Conservation (phyloP, 2,888 invertebrate species). For the Aelia acuminata region DNA sequence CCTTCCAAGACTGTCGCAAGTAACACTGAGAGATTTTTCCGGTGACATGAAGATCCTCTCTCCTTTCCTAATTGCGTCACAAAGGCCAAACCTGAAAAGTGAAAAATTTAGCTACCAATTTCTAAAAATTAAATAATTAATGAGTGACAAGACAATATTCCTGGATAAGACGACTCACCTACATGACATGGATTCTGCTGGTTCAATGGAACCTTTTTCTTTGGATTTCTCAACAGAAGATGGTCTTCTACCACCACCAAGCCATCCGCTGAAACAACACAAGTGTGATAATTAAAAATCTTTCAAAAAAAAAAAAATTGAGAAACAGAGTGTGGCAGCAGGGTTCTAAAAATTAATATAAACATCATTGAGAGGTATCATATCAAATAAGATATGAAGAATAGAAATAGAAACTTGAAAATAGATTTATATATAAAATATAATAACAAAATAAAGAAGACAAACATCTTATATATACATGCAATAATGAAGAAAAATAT, state of each 20-base stretch:
- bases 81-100: constrained; percentile 78
- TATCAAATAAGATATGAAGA: too few relatives aligned
- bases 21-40: constrained; percentile 82
- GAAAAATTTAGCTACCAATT: constrained; percentile 51
- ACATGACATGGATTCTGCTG: constrained; percentile 78
- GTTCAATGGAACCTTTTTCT: constrained; percentile 68
- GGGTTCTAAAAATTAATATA: too few relatives aligned
- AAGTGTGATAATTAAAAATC: constrained; percentile 27
- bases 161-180: constrained; percentile 68
- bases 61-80: constrained; percentile 84
- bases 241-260: constrained; percentile 72
- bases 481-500: too few relatives aligned
- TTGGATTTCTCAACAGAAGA: constrained; percentile 65
- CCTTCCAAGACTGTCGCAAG: constrained; percentile 89
- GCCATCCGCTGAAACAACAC: constrained; percentile 71
- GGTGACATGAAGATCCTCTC: constrained; percentile 84
- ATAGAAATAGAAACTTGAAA: too few relatives aligned
- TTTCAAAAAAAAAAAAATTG: too few relatives aligned
- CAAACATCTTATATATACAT: too few relatives aligned
- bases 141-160: not conserved
- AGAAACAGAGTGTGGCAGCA: too few relatives aligned
- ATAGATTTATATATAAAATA: too few relatives aligned
- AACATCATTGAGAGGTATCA: too few relatives aligned
- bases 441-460: too few relatives aligned
- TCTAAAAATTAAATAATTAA: not conserved